Evolutionary conservation across 2,113 vertebrate genomes (phyloP), one percentile per base, ranked within the genome.

Genomic region (Rostratula benghalensis): DNA sequence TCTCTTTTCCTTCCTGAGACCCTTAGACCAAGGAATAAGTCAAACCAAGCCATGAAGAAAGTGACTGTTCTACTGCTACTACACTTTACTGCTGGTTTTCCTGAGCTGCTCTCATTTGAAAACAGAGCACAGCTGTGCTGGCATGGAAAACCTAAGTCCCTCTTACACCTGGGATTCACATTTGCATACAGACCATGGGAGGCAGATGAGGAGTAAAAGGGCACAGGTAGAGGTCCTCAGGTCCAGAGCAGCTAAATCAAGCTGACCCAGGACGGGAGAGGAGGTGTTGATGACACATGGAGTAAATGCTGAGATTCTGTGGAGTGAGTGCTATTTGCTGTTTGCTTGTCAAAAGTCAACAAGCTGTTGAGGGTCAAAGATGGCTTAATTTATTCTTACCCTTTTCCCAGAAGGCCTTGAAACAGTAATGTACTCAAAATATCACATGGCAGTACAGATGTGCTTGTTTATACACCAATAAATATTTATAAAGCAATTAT

Each of bases 311-410:
- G 39, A 60, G 33, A 45, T 30, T 60, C 23, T 17, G 21, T 45
- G 63, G 39, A 57, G 35, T 20, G 45, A 91, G n/a, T 59, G 59
- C 16, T 56, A 24, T 50, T 92, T 70, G 31, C 13, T 85, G 20
- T 65, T 39, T 77, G 35, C 59, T 60, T 89, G 33, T 41, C 70
- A 54, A 89, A 95, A 93, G 77, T 67, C 83, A 81, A 46, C 70
- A 83, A 17, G 33, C 12, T 1, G 0, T 31, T 78, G 51, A 77
- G 37, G 61, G n/a, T 67, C 75, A 90, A 77, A 31, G 65, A 68
- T 76, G 15, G 57, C 33, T 83, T 88, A 70, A 75, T 94, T 94
- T 82, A 43, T 46, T 81, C 61, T 37, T 82, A 56, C 25, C 48
- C 21, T 59, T 93, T 86, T 91, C 60, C 43, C 41, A 77, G 51